These are phyloP conservation scores for Esperia sulphurella DNA, from an alignment of 2,888 invertebrate species.

Conservation along the genomic window DNA sequence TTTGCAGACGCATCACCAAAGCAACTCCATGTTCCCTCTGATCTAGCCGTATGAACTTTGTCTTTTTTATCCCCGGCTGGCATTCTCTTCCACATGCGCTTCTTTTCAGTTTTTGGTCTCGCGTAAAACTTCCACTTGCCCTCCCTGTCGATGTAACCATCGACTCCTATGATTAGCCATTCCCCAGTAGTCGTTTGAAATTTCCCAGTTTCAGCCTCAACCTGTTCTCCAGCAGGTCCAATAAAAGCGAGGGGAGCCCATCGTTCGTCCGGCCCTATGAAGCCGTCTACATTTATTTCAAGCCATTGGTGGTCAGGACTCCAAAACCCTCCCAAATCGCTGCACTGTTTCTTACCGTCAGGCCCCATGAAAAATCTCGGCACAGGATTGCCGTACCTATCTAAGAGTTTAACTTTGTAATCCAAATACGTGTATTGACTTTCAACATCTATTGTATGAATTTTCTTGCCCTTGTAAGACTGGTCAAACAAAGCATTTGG, in stretches of 20 bases:
- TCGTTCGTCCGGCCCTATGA: conserved; percentile 53
- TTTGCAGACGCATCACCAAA: conserved; percentile 56
- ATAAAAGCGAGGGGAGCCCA: conserved; percentile 60
- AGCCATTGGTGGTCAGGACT: conserved; percentile 57
- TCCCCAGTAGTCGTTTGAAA: conserved; percentile 48
- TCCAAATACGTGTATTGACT: conserved; percentile 62
- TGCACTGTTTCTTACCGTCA: conserved; percentile 64
- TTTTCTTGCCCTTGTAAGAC: conserved; percentile 45
- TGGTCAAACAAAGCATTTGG: conserved; percentile 60
- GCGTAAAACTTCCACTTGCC: conserved; percentile 56
- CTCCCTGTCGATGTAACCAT: conserved; percentile 55
- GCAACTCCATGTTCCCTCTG: conserved; percentile 58
- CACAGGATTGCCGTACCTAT: conserved; percentile 57
- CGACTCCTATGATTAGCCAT: conserved; percentile 59
- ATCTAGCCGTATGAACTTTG: conserved; percentile 12
- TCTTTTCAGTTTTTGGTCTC: conserved; percentile 20
- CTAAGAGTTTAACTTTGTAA: conserved; percentile 58
- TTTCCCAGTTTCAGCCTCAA: conserved; percentile 56
- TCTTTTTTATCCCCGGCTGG: conserved; percentile 12
- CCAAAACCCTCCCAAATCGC: conserved; percentile 72
- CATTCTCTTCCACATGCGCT: conserved; percentile 11
- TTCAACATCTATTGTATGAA: conserved; percentile 35
- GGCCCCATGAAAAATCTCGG: conserved; percentile 64
- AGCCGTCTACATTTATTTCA: conserved; percentile 64
- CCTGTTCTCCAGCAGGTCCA: conserved; percentile 55